These are phyloP conservation scores for Cybosia mesomella DNA, from an alignment of 2,888 invertebrate species.

Conservation along the genomic window DNA sequence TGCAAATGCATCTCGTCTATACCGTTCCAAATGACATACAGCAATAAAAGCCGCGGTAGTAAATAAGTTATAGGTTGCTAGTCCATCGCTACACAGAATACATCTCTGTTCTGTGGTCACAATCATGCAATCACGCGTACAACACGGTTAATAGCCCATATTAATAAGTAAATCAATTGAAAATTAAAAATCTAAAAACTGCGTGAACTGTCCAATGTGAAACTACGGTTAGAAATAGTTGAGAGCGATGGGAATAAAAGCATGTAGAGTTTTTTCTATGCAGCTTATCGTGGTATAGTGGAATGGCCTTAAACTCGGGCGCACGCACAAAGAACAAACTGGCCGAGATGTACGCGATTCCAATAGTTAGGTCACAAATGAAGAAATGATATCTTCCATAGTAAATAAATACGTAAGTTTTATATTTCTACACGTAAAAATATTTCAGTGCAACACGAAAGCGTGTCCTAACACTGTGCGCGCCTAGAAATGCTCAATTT, in stretches of 20 bases:
- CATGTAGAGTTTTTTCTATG: conserved; percentile 69
- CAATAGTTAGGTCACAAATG: conserved; percentile 81
- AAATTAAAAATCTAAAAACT: conserved; percentile 63
- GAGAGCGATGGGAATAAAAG: conserved; percentile 58
- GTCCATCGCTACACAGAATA: conserved; percentile 27
- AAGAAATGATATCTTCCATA: conserved; percentile 82
- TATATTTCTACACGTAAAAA: conserved; percentile 70
- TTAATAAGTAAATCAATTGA: conserved; percentile 84
- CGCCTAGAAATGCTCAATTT: conserved; percentile 78
- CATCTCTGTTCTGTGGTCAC: conserved; percentile 69
- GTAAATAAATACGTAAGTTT: conserved; percentile 81
- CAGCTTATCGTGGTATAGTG: conserved; percentile 58
- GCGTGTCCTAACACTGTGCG: conserved; percentile 52
- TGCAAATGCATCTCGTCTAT: conserved; percentile 10
- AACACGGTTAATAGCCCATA: conserved; percentile 79
- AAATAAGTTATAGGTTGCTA: conserved; percentile 49
- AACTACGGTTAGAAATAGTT: conserved; percentile 59
- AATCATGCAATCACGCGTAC: conserved; percentile 78
- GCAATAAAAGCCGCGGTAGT: conserved; percentile 48
- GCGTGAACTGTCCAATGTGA: conserved; percentile 76
- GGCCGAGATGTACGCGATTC: conserved; percentile 74
- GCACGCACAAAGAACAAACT: conserved; percentile 76
- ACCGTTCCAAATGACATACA: conserved; percentile 39
- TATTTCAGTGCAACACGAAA: conserved; percentile 62
- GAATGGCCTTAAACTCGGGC: conserved; percentile 72